Conservation (phyloP, 1,140 invertebrate species). For the Penaeus japonicus region DNA sequence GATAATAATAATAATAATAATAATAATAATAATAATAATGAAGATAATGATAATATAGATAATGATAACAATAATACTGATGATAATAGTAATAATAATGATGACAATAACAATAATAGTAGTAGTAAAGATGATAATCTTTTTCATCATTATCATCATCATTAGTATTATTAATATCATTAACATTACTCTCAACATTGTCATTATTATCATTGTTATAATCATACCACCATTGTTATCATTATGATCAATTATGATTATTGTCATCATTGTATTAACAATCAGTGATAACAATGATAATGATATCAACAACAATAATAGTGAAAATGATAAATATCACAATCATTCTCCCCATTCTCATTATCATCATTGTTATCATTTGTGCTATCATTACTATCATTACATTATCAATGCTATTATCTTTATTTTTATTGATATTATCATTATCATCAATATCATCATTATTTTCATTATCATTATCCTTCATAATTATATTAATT, state of each 20-base stretch:
- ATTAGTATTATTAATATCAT: not conserved
- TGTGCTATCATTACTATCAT: conserved; percentile 18
- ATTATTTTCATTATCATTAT: not conserved
- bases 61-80: not conserved
- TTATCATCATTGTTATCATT: too few relatives aligned
- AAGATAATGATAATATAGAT: not conserved
- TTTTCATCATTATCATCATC: not conserved
- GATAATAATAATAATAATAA: not conserved
- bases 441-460: not conserved
- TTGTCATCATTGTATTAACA: not conserved
- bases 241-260: not conserved
- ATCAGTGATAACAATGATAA: not conserved
- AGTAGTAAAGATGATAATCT: not conserved
- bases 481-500: not conserved
- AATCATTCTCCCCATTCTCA: too few relatives aligned
- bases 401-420: not conserved
- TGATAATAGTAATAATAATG: not conserved
- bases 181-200: not conserved
- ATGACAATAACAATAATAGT: not conserved
- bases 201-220: not conserved
- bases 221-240: not conserved
- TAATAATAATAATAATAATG: not conserved
- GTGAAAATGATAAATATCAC: not conserved
- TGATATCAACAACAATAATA: too few relatives aligned
- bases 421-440: not conserved